Base-by-base conservation (phyloP, 2,797 vertebrate species). In the Smutsia temminckii region DNA sequence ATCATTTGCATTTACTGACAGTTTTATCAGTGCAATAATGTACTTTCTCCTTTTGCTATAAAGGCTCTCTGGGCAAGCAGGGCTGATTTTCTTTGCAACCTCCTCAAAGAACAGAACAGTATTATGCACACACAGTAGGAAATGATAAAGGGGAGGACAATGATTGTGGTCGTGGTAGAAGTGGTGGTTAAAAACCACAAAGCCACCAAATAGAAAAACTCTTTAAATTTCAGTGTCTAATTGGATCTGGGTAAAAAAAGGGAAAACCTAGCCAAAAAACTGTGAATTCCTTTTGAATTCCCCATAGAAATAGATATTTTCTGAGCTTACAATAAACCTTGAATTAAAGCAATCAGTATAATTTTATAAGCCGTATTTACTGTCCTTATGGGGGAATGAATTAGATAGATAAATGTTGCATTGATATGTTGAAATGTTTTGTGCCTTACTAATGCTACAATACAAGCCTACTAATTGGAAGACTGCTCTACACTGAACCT, bases 281-380 rank as follows among this genome's bases (percentile, higher is more conserved):
- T 66, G 46, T 69, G 18, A 89, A 93, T 90, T 68, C 42, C 34
- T 92, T 96, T 84, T 90, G 40, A 94, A 93, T 61, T 92, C 63
- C 74, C 37, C 53, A 84, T 34, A 68, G 49, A 95, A 94, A 87
- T 18, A 72, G 29, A 90, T 12, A 88, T 85, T 53, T 25, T 93
- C 51, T 40, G 11, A 6, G 57, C 95, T 94, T 91, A 40, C 21
- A 74, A 87, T 93, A 91, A 96, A 84, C 71, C 55, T 95, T 94
- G 81, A 93, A 94, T 96, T 89, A 96, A 97, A 93, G 69, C 85
- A 96, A 89, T 95, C 71, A 75, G 61, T 75, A 94, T 75, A 88
- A 91, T 81, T 93, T 95, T 89, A 85, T 63, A 89, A 95, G 66
- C 79, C 9, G 92, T 96, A 93, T 95, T 96, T 96, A 87, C 34